Base-by-base conservation (phyloP, 2,113 vertebrate species). In the Neopipo cinnamomea region DNA sequence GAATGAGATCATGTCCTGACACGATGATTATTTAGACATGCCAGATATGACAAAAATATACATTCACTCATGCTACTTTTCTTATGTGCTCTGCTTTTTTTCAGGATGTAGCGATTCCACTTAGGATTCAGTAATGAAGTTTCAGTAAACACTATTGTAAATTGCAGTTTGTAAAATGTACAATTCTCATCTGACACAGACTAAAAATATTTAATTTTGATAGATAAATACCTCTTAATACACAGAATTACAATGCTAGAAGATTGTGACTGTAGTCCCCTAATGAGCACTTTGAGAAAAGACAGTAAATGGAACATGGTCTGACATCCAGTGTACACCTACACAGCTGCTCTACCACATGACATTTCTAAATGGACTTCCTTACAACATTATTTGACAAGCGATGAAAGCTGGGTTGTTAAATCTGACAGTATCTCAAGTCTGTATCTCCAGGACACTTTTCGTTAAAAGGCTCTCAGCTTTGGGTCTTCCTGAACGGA, bases 321-420 rank as follows among this genome's bases (percentile, higher is more conserved):
- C 25, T 91, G 94, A 92, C 84, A 85, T 31, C 41, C 83, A 52
- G 55, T 47, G 49, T 62, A 49, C 70, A 91, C 67, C 79, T 92
- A 85, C 62, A 70, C 66, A 90, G 78, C 81, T 79, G 85, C 83
- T 95, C 61, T 31, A 8, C 35, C 50, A 49, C 56, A 66, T 84
- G 81, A 50, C 86, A 92, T 68, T 85, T 89, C 86, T 68, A 72
- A 92, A 91, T 47, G 71, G 80, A 35, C n/a, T 95, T 88, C 55
- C 50, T 82, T 85, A 46, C 67, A 94, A 91, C 80, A 77, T 39
- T 27, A 73, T 87, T 56, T 96, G 96, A 97, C 88, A 96, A 77
- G 66, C 63, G 67, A 92, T 74, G 74, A 95, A 81, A 91, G 50
- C 46, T 46, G 20, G 11, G 12, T 71, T 91, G 90, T 75, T 90